These are phyloP conservation scores for Smittia sp. DNA, from an alignment of 2,888 invertebrate genomes.

Conservation along the genomic window DNA sequence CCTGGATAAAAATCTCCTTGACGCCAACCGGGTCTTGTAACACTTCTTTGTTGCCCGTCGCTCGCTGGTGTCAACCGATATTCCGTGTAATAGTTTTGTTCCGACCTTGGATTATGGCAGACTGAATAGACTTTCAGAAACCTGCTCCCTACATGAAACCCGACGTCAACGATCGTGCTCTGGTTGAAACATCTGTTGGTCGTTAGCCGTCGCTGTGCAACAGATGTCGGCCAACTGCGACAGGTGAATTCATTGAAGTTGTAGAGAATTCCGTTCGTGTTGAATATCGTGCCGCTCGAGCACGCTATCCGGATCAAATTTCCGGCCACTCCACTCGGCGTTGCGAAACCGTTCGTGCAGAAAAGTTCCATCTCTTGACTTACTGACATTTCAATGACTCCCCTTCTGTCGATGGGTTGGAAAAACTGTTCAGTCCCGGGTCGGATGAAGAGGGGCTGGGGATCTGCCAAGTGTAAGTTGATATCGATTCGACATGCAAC, in stretches of 20 bases:
- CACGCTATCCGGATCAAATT: conserved; percentile 16
- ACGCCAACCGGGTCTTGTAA: conserved; percentile 7
- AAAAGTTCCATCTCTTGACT: conserved; percentile 48
- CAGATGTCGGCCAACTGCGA: conserved; percentile 12
- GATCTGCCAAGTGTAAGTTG: conserved; percentile 44
- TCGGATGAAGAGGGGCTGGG: conserved; percentile 60
- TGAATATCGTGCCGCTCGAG: background rate
- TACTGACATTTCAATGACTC: conserved; percentile 47
- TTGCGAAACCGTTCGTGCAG: conserved; percentile 45
- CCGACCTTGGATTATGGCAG: conserved; percentile 7
- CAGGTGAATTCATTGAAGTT: conserved; percentile 31
- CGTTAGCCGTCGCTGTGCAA: background rate
- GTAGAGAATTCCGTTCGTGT: background rate
- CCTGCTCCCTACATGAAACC: conserved; percentile 17
- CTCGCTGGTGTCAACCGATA: conserved; percentile 10
- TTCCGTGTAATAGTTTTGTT: conserved; percentile 16
- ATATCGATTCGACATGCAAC: background rate
- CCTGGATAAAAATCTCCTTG: conserved; percentile 27
- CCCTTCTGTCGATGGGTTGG: conserved; percentile 46
- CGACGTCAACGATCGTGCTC: conserved; percentile 11
- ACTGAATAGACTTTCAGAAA: conserved; percentile 1
- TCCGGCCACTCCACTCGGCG: conserved; percentile 41
- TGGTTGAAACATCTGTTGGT: conserved; percentile 6
- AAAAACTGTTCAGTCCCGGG: conserved; percentile 50
- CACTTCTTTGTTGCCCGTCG: conserved; percentile 7